Percentiles rank a stretch among this genome's conserved stretches.
These are phyloP conservation scores for Schizothorax lantsangensis DNA, from an alignment of 2,797 vertebrate genomes.

Conservation along the genomic window DNA sequence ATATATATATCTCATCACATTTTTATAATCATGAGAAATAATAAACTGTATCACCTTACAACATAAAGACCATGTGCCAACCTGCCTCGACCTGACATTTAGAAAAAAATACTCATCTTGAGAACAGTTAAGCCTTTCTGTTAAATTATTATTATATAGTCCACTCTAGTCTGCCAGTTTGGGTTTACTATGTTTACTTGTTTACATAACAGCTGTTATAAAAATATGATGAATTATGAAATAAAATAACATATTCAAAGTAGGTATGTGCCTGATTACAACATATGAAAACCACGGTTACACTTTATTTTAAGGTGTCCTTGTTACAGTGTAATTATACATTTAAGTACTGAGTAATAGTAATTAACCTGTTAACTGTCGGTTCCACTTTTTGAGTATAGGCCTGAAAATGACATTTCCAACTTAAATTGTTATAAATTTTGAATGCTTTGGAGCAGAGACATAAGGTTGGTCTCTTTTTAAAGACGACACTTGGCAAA, in stretches of 20 bases:
- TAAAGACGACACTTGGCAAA: too few species aligned
- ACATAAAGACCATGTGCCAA: neutral
- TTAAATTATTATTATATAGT: neutral
- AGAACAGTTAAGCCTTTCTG: neutral
- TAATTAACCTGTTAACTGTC: too few species aligned
- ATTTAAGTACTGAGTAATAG: too few species aligned
- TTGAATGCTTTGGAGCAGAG: too few species aligned
- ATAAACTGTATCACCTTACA: neutral
- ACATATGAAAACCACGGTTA: neutral
- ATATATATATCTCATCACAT: too few species aligned
- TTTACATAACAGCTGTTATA: neutral
- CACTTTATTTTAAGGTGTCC: too few species aligned
- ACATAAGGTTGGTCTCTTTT: too few species aligned
- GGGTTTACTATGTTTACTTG: neutral
- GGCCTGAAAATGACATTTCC: too few species aligned
- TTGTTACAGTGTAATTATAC: too few species aligned
- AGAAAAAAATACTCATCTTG: neutral
- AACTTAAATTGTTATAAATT: too few species aligned
- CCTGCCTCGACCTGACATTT: neutral
- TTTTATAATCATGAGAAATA: neutral
- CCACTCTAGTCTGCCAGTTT: neutral
- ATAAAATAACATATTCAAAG: neutral
- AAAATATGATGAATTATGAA: neutral
- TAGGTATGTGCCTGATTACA: too few species aligned
- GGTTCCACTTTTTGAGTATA: too few species aligned